Base-by-base conservation (phyloP, 2,113 vertebrate species). In the Campylorhamphus procurvoides region DNA sequence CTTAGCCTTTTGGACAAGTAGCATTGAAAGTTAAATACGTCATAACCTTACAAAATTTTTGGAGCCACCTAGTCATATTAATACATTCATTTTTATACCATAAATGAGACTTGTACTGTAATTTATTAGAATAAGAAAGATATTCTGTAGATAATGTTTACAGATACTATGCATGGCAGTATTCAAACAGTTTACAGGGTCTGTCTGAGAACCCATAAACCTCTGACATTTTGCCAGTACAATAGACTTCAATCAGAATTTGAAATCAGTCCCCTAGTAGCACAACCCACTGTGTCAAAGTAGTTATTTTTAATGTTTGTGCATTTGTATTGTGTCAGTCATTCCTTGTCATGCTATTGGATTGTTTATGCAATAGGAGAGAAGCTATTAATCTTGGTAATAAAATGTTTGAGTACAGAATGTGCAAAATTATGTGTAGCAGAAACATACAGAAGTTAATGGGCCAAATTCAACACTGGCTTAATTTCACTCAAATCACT, bases 361-460 rank as follows among this genome's bases (percentile, higher is more conserved):
- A 49, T 94, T 91, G 60, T 89, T 94, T 94, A 95, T 89, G 56
- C 29, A 84, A 68, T 27, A 72, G 31, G 56, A 94, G 68, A 91
- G 64, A 89, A 40, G 24, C 19, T 84, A 82, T 95, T 92, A 87
- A 96, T 94, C 94, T 89, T 64, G 25, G 68, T 89, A 93, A 94
- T 94, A 87, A 89, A 95, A 79, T 82, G 69, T 89, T 87, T 72
- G 47, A 92, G 71, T 84, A 77, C 35, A 84, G 63, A 94, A 78
- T 52, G 50, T 81, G 87, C 80, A 84, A 89, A 95, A 59, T 75
- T 60, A 64, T 8, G 7, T 4, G 3, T 64, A 89, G 60, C 44
- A 94, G 77, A 93, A 87, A 73, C 58, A 73, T 64, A 50, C 3
- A 94, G 90, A 91, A 94, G 58, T 92, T 91, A 94, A 92, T 84